Percentiles rank a stretch among this genome's conserved stretches.
These are phyloP conservation scores for Ochotona princeps DNA, from an alignment of 2,113 vertebrate species.

Conservation along the genomic window DNA sequence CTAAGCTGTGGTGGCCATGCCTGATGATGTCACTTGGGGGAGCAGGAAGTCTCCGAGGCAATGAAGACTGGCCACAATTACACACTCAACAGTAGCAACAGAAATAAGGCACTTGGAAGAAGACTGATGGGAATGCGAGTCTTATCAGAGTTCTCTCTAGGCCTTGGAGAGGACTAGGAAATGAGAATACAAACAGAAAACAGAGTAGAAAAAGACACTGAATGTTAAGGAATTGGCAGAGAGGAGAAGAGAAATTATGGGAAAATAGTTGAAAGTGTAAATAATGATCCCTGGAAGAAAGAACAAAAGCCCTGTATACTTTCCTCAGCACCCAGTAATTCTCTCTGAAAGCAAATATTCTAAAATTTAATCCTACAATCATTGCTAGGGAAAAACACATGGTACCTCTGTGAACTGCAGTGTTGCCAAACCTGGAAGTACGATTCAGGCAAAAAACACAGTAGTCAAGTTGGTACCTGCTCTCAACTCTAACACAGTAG, in stretches of 20 bases:
- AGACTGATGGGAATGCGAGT: not conserved
- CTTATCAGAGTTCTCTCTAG: not conserved
- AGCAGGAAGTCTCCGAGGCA: not conserved
- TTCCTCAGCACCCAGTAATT: not conserved
- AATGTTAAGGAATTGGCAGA: constrained; percentile 18
- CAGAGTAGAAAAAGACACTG: not conserved
- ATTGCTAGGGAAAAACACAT: not conserved
- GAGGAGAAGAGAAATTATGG: not conserved
- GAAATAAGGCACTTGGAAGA: not conserved
- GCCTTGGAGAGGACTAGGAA: not conserved
- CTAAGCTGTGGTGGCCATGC: not conserved
- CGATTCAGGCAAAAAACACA: not conserved
- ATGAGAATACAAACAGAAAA: not conserved
- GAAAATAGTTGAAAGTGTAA: not conserved
- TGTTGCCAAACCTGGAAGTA: not conserved
- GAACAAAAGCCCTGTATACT: not conserved
- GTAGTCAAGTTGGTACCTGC: not conserved
- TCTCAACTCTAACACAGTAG: not conserved
- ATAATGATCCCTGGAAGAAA: not conserved
- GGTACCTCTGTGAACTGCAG: not conserved
- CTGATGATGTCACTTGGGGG: not conserved
- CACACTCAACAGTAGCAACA: not conserved
- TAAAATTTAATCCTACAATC: not conserved
- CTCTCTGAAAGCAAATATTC: constrained; percentile 1
- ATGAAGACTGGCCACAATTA: not conserved